Evolutionary conservation across 2,888 invertebrate species (phyloP).

Genomic region (Hybos culiciformis): DNA sequence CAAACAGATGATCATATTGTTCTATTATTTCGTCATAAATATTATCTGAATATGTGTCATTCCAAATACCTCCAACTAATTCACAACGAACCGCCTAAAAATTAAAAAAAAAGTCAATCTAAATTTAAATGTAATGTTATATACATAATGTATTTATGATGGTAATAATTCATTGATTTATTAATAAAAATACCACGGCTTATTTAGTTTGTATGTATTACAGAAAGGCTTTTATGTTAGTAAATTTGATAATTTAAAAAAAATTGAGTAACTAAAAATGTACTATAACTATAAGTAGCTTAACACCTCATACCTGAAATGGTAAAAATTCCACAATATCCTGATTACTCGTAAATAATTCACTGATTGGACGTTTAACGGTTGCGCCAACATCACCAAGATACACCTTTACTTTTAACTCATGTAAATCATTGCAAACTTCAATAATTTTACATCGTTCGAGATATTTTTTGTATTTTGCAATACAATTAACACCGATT

Average conservation of each 20-base stretch:
- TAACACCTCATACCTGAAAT: conserved; percentile 12
- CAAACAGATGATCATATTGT: conserved; percentile 8
- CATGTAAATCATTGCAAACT: conserved; percentile 4
- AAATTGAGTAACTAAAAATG: too few relatives aligned
- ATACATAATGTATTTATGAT: too few relatives aligned
- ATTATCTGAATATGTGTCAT: conserved; percentile 7
- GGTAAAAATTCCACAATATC: conserved; percentile 8
- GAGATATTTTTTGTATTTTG: conserved; percentile 8
- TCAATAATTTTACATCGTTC: conserved; percentile 12
- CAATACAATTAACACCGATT: conserved; percentile 11
- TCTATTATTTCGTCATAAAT: conserved; percentile 11
- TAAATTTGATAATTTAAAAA: too few relatives aligned
- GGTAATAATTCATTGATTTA: too few relatives aligned
- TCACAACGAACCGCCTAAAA: conserved; percentile 12
- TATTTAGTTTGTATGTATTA: too few relatives aligned
- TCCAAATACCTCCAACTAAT: conserved; percentile 11
- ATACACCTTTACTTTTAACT: conserved; percentile 9
- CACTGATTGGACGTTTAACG: not conserved
- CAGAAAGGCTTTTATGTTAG: too few relatives aligned
- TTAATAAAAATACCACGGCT: too few relatives aligned
- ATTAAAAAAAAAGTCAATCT: too few relatives aligned
- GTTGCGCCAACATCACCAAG: conserved; percentile 12
- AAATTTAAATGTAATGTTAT: too few relatives aligned
- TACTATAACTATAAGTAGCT: too few relatives aligned
- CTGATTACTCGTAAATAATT: conserved; percentile 4